Evolutionary conservation across 2,113 vertebrate genomes (phyloP).

Genomic region (Upupa epops): DNA sequence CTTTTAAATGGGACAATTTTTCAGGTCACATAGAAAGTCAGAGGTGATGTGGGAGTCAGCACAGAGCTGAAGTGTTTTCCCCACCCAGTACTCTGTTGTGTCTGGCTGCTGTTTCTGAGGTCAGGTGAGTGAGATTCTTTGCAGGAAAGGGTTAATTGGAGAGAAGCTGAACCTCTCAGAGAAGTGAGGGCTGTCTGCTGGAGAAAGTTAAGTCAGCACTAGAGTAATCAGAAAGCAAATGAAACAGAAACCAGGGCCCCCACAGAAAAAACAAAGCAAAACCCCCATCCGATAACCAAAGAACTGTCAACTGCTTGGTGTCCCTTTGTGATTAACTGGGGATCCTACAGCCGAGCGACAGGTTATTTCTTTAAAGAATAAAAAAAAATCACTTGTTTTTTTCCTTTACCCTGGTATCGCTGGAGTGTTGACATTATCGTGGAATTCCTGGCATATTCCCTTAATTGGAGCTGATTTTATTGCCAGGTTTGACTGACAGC

Average conservation of each 20-base stretch:
- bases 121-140: background rate
- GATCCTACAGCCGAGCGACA: background rate
- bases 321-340: conserved; percentile 43
- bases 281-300: conserved; percentile 15
- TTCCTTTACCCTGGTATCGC: background rate
- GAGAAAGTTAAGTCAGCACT: conserved; percentile 53
- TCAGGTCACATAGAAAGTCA: background rate
- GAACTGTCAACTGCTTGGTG: conserved; percentile 33
- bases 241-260: conserved; percentile 58
- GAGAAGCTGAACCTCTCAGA: conserved; percentile 19
- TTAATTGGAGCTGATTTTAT: conserved; percentile 67
- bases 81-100: background rate
- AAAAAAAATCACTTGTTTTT: background rate
- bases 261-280: conserved; percentile 27
- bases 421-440: conserved; percentile 51
- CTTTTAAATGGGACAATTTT: background rate
- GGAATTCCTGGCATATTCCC: conserved; percentile 60
- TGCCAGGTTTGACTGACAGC: conserved; percentile 60
- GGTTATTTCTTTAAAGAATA: background rate
- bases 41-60: background rate
- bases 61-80: background rate
- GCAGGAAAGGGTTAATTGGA: conserved; percentile 51
- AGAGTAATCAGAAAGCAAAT: conserved; percentile 57
- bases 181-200: background rate
- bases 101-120: background rate